Evolutionary conservation across 2,888 invertebrate genomes (phyloP), one percentile per base, ranked within the genome.

Genomic region (Agonum fuliginosum): DNA sequence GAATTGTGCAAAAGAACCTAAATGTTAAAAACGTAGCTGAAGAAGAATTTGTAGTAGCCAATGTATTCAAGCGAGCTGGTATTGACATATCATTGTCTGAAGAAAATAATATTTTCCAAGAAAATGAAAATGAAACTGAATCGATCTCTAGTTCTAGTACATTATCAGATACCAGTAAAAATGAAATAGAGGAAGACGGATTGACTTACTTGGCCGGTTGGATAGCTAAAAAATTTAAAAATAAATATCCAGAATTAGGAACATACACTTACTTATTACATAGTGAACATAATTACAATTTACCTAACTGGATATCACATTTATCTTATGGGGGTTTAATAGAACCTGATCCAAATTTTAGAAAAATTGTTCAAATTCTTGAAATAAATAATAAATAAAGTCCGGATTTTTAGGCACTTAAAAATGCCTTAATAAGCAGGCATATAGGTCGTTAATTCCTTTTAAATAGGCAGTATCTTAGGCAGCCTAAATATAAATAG

Each of bases 1-100:
- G 71, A n/a, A 20, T 70, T 41, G 27, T 79, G 5, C 34, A 62
- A 17, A 62, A 62, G 17, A 62, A 62, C 2, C 1, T 34, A 17
- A 62, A 62, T 62, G 19, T 34, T 6, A 17, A 34, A 34, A 34
- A 62, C 17, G 1, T 34, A n/a, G 2, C 62, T 1, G 17, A 30
- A 62, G 34, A 30, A 34, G 65, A 65, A 37, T 65, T 34, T 65
- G 65, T 34, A 17, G 19, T 30, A 19, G 65, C 17, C 5, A 65
- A 34, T 34, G 34, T 65, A 34, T 34, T 65, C 6, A 65, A 34
- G 6, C 8, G 34, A 65, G 10, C 19, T 20, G 41, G 20, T 43
- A 43, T 43, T 43, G 43, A 43, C 3, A n/a, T 43, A 30, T 30
- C 30, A 30, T 8, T 30, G 30, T 30, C 30, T 30, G 30, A 30